A percentile compares a stretch with the other conserved stretches of the same genome.
These are phyloP conservation scores for Ormyrus pomaceus DNA, from an alignment of 2,888 invertebrate species.

Conservation along the genomic window DNA sequence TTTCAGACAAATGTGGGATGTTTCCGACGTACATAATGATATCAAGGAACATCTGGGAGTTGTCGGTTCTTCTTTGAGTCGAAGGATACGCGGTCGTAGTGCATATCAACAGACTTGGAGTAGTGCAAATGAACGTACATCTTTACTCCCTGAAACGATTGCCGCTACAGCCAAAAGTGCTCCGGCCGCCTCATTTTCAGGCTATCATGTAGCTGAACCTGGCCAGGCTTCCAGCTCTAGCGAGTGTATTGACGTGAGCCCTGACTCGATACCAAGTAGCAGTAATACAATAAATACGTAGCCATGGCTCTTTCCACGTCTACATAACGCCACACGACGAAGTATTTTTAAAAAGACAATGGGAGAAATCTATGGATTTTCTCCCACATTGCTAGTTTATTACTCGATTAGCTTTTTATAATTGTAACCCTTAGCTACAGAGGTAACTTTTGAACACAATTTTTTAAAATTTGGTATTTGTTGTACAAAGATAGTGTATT, in stretches of 20 bases:
- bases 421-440: conserved; percentile 10
- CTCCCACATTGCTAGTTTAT: not conserved
- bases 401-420: not conserved
- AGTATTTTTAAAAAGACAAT: conserved; percentile 36
- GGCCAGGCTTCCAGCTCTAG: conserved; percentile 60
- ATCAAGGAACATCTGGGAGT: conserved; percentile 95
- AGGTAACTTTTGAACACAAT: not conserved
- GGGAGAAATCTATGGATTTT: not conserved
- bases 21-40: conserved; percentile 96
- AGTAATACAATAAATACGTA: conserved; percentile 64
- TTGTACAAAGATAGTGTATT: too few relatives aligned
- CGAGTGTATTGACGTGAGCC: conserved; percentile 61
- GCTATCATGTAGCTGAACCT: conserved; percentile 61
- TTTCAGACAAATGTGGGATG: conserved; percentile 91
- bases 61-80: conserved; percentile 89
- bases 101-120: conserved; percentile 86
- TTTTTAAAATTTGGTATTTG: too few relatives aligned
- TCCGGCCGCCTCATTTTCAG: conserved; percentile 59
- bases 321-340: not conserved
- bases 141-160: conserved; percentile 61
- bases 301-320: conserved; percentile 28
- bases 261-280: conserved; percentile 61
- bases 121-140: conserved; percentile 71
- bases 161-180: conserved; percentile 45
- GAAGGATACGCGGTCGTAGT: conserved; percentile 86